These are phyloP conservation scores for Siniperca chuatsi DNA, from an alignment of 2,113 vertebrate species.

Conservation along the genomic window DNA sequence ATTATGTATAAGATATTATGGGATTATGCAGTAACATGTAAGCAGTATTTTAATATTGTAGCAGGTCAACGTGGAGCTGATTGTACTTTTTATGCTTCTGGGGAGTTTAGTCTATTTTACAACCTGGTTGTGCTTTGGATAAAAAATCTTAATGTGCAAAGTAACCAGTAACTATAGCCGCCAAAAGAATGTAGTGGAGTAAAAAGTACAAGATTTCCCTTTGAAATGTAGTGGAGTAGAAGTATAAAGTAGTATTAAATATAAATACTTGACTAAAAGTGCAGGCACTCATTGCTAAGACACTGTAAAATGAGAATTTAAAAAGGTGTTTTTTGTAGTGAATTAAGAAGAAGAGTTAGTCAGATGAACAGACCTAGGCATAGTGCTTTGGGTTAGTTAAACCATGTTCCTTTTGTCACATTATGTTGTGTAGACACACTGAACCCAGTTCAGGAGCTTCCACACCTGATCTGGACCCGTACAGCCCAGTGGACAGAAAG, in stretches of 20 bases:
- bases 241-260: neutral
- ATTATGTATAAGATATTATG: neutral
- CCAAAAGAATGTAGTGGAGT: neutral
- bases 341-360: neutral
- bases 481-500: slow-evolving; percentile 87
- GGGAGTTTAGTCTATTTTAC: neutral
- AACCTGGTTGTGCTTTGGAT: neutral
- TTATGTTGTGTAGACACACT: slow-evolving; percentile 82
- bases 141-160: neutral
- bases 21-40: neutral
- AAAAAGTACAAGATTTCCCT: neutral
- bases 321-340: neutral
- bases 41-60: neutral
- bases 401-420: neutral
- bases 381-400: neutral
- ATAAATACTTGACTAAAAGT: neutral
- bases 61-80: neutral
- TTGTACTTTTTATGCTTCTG: neutral
- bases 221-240: neutral
- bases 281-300: neutral
- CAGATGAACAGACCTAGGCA: neutral
- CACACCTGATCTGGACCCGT: slow-evolving; percentile 91
- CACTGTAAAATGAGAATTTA: neutral
- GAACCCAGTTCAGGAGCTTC: slow-evolving; percentile 88
- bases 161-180: neutral